Evolutionary conservation across 2,888 invertebrate genomes (phyloP).

Genomic region (Drosophila trichaetosa): DNA sequence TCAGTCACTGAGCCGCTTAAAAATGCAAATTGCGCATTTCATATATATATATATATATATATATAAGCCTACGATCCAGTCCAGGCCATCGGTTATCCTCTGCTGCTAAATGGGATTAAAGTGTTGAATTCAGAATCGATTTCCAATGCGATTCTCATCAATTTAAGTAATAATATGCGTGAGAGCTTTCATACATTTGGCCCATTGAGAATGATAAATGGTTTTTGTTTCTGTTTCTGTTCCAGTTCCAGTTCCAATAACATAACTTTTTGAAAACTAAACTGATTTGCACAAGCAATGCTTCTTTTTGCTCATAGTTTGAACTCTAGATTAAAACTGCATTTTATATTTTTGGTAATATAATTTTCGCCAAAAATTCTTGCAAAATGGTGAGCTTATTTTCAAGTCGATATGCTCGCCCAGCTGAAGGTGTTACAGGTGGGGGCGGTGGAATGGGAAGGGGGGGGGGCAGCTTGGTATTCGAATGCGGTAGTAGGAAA

Average conservation of each 20-base stretch:
- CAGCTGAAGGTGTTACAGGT: neutral
- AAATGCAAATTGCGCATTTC: constrained; percentile 3
- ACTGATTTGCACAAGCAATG: neutral
- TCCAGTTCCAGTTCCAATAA: neutral
- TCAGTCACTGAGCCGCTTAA: neutral
- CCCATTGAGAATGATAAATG: neutral
- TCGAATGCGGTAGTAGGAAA: constrained; percentile 26
- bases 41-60: neutral
- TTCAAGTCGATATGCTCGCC: neutral
- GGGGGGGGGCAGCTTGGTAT: neutral
- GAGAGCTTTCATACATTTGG: neutral
- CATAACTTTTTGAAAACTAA: neutral
- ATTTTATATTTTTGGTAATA: neutral
- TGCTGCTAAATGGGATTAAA: neutral
- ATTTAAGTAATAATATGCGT: neutral
- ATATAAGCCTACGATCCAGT: neutral
- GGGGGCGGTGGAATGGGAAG: neutral
- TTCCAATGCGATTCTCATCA: neutral
- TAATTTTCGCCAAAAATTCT: neutral
- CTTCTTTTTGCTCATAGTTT: neutral
- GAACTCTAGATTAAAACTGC: neutral
- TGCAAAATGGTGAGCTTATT: neutral
- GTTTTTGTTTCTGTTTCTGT: neutral
- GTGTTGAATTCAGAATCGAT: neutral
- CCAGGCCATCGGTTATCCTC: neutral